These are phyloP conservation scores for Spinus olivaceus DNA, from an alignment of 2,797 vertebrate genomes.

Conservation along the genomic window DNA sequence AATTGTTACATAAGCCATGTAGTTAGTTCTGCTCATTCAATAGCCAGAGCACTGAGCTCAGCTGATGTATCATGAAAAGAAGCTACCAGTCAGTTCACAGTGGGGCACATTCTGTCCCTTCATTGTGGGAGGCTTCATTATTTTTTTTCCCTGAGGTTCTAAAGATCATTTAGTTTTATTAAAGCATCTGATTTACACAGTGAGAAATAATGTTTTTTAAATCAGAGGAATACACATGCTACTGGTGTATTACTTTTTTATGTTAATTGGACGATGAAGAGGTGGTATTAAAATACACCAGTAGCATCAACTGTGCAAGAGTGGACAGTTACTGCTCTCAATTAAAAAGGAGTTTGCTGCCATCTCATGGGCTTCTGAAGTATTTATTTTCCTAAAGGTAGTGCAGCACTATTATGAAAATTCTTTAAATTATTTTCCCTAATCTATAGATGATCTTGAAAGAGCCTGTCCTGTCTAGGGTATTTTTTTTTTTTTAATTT, in stretches of 20 bases:
- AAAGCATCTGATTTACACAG: not conserved
- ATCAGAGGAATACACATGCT: not conserved
- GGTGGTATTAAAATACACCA: not conserved
- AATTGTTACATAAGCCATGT: not conserved
- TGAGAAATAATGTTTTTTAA: not conserved
- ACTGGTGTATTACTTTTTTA: not conserved
- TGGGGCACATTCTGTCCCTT: not conserved
- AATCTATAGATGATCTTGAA: not conserved
- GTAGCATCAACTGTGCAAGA: not conserved
- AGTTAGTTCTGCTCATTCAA: not conserved
- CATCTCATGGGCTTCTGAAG: constrained; percentile 46
- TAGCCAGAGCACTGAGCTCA: not conserved
- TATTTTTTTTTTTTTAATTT: not conserved
- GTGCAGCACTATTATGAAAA: not conserved
- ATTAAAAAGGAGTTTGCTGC: constrained; percentile 58
- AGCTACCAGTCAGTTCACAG: not conserved
- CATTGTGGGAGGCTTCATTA: not conserved
- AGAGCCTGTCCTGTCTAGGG: not conserved
- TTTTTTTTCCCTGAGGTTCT: accelerated
- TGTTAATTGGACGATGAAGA: not conserved
- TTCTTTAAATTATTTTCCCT: not conserved
- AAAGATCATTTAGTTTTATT: not conserved
- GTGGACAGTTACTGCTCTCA: accelerated
- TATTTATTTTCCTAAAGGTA: not conserved
- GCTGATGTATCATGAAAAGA: not conserved